Evolutionary conservation across 2,113 vertebrate genomes (phyloP).

Genomic region (Urocitellus parryii): DNA sequence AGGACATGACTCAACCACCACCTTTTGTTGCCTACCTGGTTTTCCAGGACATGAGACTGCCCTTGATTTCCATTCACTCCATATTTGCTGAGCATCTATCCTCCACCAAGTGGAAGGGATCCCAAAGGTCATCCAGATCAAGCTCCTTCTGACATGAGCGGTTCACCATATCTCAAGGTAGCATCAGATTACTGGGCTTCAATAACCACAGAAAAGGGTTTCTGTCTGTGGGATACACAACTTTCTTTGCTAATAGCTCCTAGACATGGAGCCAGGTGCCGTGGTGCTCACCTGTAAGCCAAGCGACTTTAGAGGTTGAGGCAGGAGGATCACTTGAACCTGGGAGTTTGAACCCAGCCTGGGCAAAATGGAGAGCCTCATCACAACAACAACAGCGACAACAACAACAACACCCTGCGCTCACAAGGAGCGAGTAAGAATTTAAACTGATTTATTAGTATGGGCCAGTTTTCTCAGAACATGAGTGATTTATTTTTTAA

Average conservation of each 20-base stretch:
- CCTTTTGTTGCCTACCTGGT: not conserved
- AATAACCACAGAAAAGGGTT: not conserved
- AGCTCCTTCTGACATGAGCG: not conserved
- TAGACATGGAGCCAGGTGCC: not conserved
- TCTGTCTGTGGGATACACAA: not conserved
- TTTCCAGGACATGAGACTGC: not conserved
- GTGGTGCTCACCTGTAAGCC: not conserved
- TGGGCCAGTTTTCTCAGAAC: constrained; percentile 55
- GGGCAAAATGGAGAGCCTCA: not conserved
- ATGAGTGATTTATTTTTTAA: constrained; percentile 55
- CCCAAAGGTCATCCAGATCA: no score
- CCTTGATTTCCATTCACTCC: not conserved
- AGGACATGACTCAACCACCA: not conserved
- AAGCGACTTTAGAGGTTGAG: not conserved
- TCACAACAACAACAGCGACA: not conserved
- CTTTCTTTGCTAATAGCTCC: not conserved
- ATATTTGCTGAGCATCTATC: not conserved
- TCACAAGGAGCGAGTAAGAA: constrained; percentile 40
- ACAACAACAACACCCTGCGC: not conserved
- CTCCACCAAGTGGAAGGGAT: not conserved
- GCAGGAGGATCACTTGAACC: not conserved
- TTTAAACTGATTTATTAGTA: constrained; percentile 61
- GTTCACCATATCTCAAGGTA: not conserved
- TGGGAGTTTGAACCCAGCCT: not conserved
- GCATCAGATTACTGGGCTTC: not conserved